A percentile compares a stretch with the other conserved stretches of the same genome.
These are phyloP conservation scores for Vicugna pacos DNA, from an alignment of 2,113 vertebrate genomes.

Conservation along the genomic window DNA sequence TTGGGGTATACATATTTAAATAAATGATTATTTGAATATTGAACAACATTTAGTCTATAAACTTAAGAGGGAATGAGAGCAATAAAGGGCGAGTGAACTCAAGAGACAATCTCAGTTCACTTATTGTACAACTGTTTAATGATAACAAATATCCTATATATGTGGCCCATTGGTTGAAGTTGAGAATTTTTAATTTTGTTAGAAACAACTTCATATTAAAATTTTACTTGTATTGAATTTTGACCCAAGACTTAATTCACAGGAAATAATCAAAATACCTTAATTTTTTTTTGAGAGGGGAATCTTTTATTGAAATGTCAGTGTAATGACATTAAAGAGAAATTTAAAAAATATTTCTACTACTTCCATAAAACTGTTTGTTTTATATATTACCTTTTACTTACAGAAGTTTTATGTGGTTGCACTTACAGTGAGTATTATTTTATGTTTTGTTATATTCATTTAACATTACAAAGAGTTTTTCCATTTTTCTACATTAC, in stretches of 20 bases:
- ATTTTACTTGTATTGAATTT: slow-evolving; percentile 44
- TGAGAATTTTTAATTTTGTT: slow-evolving; percentile 8
- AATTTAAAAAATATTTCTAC: neutral
- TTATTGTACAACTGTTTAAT: neutral
- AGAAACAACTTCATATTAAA: slow-evolving; percentile 7
- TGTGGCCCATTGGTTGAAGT: neutral
- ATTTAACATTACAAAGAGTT: neutral
- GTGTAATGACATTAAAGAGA: neutral
- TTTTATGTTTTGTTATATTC: neutral
- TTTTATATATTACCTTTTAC: slow-evolving; percentile 3
- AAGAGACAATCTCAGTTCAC: neutral
- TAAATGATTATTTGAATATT: slow-evolving; percentile 34
- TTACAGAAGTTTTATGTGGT: neutral
- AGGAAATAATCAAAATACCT: neutral
- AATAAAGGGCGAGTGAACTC: neutral
- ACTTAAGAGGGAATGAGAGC: neutral
- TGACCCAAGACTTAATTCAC: neutral
- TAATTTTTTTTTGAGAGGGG: neutral
- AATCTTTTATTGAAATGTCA: neutral
- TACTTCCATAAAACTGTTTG: neutral
- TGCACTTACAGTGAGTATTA: slow-evolving; percentile 16
- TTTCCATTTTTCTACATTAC: neutral
- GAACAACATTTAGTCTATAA: neutral
- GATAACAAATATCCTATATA: neutral
- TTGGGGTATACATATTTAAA: neutral